phyloP scores from a whole-genome alignment of 2,888 invertebrate species.

The Antheraea assamensis region DNA sequence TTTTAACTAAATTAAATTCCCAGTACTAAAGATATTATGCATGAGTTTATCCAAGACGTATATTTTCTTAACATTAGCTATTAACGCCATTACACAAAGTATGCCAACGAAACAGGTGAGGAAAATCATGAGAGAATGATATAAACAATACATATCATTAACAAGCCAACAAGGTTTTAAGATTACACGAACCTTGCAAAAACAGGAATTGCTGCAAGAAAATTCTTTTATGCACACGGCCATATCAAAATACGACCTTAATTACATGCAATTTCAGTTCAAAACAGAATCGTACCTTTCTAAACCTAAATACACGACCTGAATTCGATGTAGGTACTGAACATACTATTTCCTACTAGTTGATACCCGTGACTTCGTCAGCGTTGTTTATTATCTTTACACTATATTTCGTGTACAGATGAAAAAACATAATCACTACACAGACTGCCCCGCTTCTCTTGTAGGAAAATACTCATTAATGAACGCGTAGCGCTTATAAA shows the following conservation, averaged over 20 bases:
- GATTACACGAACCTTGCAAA: constrained; percentile 27
- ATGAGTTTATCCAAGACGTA: too few species aligned
- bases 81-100: too few species aligned
- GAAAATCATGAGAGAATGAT: neutral
- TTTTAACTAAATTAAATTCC: too few species aligned
- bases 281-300: constrained; percentile 14
- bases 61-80: too few species aligned
- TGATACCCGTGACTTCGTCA: too few species aligned
- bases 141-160: neutral
- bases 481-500: too few species aligned
- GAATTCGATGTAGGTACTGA: neutral
- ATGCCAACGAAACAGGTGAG: too few species aligned
- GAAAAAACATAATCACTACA: too few species aligned
- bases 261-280: constrained; percentile 20
- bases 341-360: neutral
- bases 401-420: neutral
- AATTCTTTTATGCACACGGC: constrained; percentile 22
- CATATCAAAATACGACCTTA: constrained; percentile 24
- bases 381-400: too few species aligned
- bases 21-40: too few species aligned
- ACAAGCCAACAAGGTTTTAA: constrained; percentile 12
- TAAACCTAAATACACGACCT: constrained; percentile 12
- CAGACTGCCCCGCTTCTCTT: too few species aligned
- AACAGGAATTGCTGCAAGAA: constrained; percentile 24
- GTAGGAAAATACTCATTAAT: too few species aligned